Evolutionary conservation across 1,140 invertebrate genomes (phyloP), one percentile per base, ranked within the genome.

Genomic region (Pentalonia nigronervosa): DNA sequence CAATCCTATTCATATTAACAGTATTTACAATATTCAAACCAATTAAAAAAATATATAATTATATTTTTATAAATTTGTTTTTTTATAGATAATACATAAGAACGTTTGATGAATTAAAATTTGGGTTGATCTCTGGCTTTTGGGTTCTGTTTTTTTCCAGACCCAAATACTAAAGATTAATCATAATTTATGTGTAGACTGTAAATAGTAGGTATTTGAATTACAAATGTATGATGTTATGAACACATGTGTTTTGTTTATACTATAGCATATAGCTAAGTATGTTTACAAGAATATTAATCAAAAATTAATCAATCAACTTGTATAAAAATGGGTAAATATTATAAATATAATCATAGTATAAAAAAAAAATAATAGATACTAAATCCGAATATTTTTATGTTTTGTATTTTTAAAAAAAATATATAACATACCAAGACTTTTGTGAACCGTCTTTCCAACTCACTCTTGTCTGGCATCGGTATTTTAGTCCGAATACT

Each of bases 391-490:
- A 30, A 1, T 60, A 14, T 9, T 17, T 76, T 76, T n/a, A 76
- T n/a, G n/a, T 76, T 76, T 76, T 76, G 6, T 53, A n/a, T 76
- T 76, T 76, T 76, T 76, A 6, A n/a, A 76, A n/a, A n/a, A 17
- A 76, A 76, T 17, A n/a, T 30, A 88, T 30, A 94, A 96, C 98
- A 97, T 95, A 99, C 98, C 97, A 99, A 96, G 95, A 99, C 98
- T 98, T 98, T 99, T 94, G 98, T 98, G 95, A 99, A 99, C 94
- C 98, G 96, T 94, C 97, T 97, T 95, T 99, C 98, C 95, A 99
- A 96, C 95, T 99, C 98, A 94, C 96, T 96, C 76, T 97, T 96
- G 94, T 98, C 98, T 98, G 98, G 97, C 96, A 98, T 97, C 41
- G 97, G 97, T 93, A 96, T 96, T 94, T 97, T 96, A 94, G 96